Percentiles rank a stretch among this genome's conserved stretches.
Evolutionary conservation across 2,888 invertebrate genomes (phyloP).

Genomic region (Helobdella robusta): DNA sequence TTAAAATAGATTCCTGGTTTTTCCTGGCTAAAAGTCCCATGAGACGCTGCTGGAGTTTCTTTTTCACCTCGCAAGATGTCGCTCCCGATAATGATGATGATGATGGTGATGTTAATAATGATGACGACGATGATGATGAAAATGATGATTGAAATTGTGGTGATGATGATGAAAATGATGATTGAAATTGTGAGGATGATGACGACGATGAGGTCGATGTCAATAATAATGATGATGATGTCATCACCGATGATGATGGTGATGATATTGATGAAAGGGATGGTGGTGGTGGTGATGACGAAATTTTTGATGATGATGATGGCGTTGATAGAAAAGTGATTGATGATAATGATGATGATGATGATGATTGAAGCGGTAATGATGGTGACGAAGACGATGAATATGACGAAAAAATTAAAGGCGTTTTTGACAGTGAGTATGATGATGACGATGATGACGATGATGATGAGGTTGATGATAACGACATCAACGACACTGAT

Average conservation of each 20-base stretch:
- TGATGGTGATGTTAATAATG: not conserved
- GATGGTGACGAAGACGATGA: conserved; percentile 23
- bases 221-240: not conserved
- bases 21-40: conserved; percentile 4
- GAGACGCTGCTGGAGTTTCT: not conserved
- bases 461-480: not conserved
- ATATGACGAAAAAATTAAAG: too few relatives aligned
- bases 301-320: not conserved
- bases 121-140: conserved; percentile 10
- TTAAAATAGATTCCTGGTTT: conserved; percentile 11
- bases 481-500: not conserved
- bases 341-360: conserved; percentile 19
- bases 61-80: conserved; percentile 11
- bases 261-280: conserved; percentile 13
- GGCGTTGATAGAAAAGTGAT: not conserved
- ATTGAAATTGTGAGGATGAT: conserved; percentile 5
- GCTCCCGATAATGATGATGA: conserved; percentile 4
- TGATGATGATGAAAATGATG: not conserved
- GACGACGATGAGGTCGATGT: not conserved
- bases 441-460: not conserved
- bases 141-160: not conserved
- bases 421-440: not conserved
- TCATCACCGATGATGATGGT: conserved; percentile 1
- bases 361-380: conserved; percentile 13
- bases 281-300: not conserved